phyloP scores from a whole-genome alignment of 2,888 invertebrate genomes.

The Rapana venosa region DNA sequence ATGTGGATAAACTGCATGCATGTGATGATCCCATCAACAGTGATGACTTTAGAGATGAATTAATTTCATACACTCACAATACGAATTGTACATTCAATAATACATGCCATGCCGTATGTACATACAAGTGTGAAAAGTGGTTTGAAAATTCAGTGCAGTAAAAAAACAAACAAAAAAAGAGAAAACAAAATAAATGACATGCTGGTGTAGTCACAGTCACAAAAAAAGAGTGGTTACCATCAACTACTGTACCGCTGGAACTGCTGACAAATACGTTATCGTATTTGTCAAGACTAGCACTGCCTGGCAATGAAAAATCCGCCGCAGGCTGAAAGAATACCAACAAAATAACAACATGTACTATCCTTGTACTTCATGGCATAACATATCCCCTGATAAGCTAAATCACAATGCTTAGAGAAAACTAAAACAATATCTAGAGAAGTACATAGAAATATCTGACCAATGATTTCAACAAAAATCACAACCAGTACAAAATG shows the following conservation, averaged over 20 bases:
- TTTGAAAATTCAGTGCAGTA: neutral
- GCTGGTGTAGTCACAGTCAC: neutral
- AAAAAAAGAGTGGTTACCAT: slow-evolving; percentile 23
- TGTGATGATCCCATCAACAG: no score
- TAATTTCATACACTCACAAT: no score
- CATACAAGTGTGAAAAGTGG: neutral
- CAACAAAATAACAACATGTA: neutral
- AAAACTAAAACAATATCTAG: no score
- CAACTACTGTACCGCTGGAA: neutral
- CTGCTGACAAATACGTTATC: slow-evolving; percentile 41
- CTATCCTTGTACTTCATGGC: no score
- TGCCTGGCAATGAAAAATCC: slow-evolving; percentile 66
- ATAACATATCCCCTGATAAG: no score
- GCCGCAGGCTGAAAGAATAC: slow-evolving; percentile 55
- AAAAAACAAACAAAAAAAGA: neutral
- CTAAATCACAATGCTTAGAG: no score
- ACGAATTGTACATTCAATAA: neutral
- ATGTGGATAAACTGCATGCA: no score
- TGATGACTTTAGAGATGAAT: no score
- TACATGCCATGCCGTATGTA: neutral
- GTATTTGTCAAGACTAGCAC: slow-evolving; percentile 52
- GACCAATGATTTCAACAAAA: no score
- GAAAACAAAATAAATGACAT: neutral
- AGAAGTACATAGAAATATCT: no score
- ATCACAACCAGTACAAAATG: no score